A percentile compares a stretch with the other conserved stretches of the same genome.
These are phyloP conservation scores for Nycteola revayana DNA, from an alignment of 2,888 invertebrate species.

Conservation along the genomic window DNA sequence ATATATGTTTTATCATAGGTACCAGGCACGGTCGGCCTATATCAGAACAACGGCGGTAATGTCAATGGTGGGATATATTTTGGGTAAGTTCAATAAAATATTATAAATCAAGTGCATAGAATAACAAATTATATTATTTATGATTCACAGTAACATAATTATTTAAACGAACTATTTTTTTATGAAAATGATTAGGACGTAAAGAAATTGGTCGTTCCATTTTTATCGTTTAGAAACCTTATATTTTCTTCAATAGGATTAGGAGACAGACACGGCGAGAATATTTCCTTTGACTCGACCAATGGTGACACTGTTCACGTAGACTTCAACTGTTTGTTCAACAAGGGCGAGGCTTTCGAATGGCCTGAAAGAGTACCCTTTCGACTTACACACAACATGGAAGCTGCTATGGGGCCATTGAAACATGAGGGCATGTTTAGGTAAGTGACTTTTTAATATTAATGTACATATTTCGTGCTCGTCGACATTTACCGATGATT, in stretches of 20 bases:
- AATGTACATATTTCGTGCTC: too few relatives aligned
- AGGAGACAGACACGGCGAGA: constrained; percentile 98
- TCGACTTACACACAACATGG: constrained; percentile 97
- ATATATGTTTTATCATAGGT: constrained; percentile 82
- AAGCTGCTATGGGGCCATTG: constrained; percentile 96
- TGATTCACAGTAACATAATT: too few relatives aligned
- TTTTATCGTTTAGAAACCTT: too few relatives aligned
- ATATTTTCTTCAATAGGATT: constrained; percentile 87
- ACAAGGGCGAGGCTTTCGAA: constrained; percentile 93
- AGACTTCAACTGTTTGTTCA: constrained; percentile 99
- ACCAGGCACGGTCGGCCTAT: constrained; percentile 94
- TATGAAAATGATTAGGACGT: too few relatives aligned
- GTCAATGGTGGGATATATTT: constrained; percentile 97
- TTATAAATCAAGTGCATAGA: too few relatives aligned
- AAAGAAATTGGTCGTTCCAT: too few relatives aligned
- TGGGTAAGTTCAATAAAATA: constrained; percentile 66
- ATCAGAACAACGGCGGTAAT: constrained; percentile 97
- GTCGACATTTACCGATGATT: too few relatives aligned
- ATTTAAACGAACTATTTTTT: too few relatives aligned
- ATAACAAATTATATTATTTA: too few relatives aligned
- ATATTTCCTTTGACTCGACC: constrained; percentile 95
- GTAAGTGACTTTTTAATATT: too few relatives aligned
- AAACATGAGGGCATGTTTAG: constrained; percentile 94
- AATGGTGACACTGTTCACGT: constrained; percentile 98
- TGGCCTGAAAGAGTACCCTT: constrained; percentile 96